Base-by-base conservation (phyloP, 2,797 vertebrate species). In the Tangara arthus region DNA sequence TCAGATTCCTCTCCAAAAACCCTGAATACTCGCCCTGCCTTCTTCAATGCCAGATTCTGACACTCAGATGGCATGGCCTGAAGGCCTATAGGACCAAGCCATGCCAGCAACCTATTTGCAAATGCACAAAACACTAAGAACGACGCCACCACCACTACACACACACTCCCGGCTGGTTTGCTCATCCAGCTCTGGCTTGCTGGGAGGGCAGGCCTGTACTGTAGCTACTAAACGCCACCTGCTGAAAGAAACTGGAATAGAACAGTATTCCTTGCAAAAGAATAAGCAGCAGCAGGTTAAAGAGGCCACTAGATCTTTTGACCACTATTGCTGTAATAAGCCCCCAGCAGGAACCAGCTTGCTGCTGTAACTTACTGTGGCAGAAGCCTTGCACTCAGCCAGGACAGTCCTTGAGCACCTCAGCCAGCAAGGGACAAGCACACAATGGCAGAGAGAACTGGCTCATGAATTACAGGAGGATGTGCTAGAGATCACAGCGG, bases 221-320 rank as follows among this genome's bases (percentile, higher is more conserved):
- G 61, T 39, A 57, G 94, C 75, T 73, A 34, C 35, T 18, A 81
- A 34, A 53, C 61, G 86, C 97, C 97, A 96, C 80, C 97, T 96
- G 72, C 92, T 93, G 97, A 93, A 50, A 52, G 35, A 82, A 88
- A 55, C 35, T 26, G 26, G n/a, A 19, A 46, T 26, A 87, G 34
- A 93, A 73, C 49, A 71, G 20, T 7, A 15, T 22, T 78, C 76
- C 63, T 27, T 49, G 27, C 22, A 80, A 73, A 84, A 71, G 39
- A 57, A 59, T 30, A n/a, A 28, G 27, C 64, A 76, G 26, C 0
- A 70, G 34, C 8, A 50, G 24, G 60, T 72, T 32, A 59, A 52
- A 81, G 27, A 0, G 1, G 10, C 12, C 39, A 41, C 22, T 32
- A 42, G 34, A 55, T 41, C 32, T 49, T 65, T 11, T 14, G 32